Base-by-base conservation (phyloP, 2,797 vertebrate genomes). In the Hydrophis major region DNA sequence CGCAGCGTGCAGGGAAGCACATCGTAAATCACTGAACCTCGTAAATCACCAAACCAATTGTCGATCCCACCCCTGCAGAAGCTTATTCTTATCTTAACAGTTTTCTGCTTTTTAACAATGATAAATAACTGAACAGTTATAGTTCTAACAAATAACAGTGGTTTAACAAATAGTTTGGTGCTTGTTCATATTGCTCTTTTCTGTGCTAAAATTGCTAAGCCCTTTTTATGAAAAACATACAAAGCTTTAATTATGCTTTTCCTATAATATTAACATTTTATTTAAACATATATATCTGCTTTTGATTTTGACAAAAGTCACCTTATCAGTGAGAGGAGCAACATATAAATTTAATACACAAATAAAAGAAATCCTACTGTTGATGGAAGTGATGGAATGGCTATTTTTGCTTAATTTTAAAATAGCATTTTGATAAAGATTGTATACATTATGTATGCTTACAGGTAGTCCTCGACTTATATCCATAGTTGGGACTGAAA, bases 81-180 rank as follows among this genome's bases (percentile, higher is more conserved):
- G 11, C 92, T 28, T 20, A 37, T 92, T 7, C 20, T 89, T 89
- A 28, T 66, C 83, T 2, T 55, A 16, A 93, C 18, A 27, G 22
- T 87, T 89, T 0, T 25, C 88, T 91, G 59, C 78, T 93, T 60
- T 87, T 93, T 90, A 86, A 27, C 47, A 60, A 69, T 55, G 86
- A 25, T 69, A n/a, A 92, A 60, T 63, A 22, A 50, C 3, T 61
- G 50, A 69, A 69, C 6, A 66, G 2, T 86, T 86, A 14, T 55
- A 22, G n/a, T 90, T 91, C 37, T 61, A 94, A 69, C 93, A 50
- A n/a, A 47, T 89, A 91, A 28, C 88, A 87, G 5, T 0, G 0
- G 47, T 93, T 78, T 92, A 87, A 91, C n/a, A 55, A 55, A 90
- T 87, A 20, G 66, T 53, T 56, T 59, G 32, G 28, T 57, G n/a